These are phyloP conservation scores for Forbesichthys papilliferus DNA, from an alignment of 2,113 vertebrate genomes.

Conservation along the genomic window DNA sequence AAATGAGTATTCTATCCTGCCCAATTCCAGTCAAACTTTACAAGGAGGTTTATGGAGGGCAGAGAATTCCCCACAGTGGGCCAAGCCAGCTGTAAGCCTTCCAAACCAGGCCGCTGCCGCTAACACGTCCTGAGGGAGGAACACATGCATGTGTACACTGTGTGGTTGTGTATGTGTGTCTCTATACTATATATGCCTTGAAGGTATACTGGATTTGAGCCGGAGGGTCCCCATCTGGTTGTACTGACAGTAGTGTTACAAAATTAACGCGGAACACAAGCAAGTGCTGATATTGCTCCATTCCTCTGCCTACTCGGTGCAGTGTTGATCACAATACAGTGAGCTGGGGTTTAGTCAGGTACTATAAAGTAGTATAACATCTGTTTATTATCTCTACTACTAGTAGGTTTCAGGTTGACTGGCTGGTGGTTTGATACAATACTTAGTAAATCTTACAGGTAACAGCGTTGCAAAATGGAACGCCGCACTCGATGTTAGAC, in stretches of 20 bases:
- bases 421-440: not conserved
- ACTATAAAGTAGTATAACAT: not conserved
- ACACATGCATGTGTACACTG: too few species aligned
- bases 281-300: too few species aligned
- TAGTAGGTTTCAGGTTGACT: not conserved
- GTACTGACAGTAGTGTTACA: too few species aligned
- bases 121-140: not conserved
- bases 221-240: too few species aligned
- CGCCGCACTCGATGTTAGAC: not conserved
- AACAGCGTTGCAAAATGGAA: not conserved
- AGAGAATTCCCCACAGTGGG: conserved; percentile 20
- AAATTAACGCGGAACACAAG: too few species aligned
- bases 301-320: too few species aligned
- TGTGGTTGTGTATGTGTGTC: too few species aligned
- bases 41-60: conserved; percentile 25
- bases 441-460: not conserved
- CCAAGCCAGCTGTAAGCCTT: conserved; percentile 23
- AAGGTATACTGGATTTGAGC: too few species aligned
- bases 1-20: conserved; percentile 38
- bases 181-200: too few species aligned
- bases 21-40: conserved; percentile 21
- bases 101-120: conserved; percentile 23
- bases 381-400: not conserved
- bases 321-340: not conserved
- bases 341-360: not conserved